These are phyloP conservation scores for Drosophila percnosoma DNA, from an alignment of 2,888 invertebrate genomes.

Conservation along the genomic window DNA sequence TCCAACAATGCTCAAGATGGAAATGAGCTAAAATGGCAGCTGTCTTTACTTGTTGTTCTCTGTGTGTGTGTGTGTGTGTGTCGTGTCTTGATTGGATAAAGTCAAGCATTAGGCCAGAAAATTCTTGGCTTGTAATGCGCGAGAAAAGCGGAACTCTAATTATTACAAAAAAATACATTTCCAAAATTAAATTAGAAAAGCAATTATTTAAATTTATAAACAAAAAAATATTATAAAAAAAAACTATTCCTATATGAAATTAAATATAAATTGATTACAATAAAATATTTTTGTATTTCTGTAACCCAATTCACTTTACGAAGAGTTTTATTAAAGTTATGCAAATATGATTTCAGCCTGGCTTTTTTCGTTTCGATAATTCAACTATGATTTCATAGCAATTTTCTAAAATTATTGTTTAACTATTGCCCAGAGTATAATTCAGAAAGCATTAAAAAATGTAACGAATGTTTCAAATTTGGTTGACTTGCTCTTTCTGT, in stretches of 20 bases:
- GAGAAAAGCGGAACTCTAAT: not conserved
- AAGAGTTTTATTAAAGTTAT: not conserved
- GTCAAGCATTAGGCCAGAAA: not conserved
- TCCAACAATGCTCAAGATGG: not conserved
- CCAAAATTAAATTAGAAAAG: not conserved
- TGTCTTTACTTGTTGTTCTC: conserved; percentile 13
- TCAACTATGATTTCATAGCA: not conserved
- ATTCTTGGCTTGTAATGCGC: not conserved
- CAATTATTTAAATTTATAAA: not conserved
- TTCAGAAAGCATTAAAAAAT: not conserved
- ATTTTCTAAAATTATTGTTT: not conserved
- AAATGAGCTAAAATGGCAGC: conserved; percentile 24
- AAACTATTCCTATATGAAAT: not conserved
- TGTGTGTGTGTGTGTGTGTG: not conserved
- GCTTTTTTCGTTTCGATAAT: not conserved
- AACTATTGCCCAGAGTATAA: not conserved
- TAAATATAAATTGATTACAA: not conserved
- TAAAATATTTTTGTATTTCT: not conserved
- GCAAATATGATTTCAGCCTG: not conserved
- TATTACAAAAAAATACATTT: not conserved
- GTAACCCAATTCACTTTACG: not conserved
- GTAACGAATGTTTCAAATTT: not conserved
- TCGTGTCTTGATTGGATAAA: conserved; percentile 7
- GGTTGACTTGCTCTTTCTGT: not conserved
- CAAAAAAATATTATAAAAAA: not conserved